Evolutionary conservation across 2,888 invertebrate genomes (phyloP).

Genomic region (Hipparchia semele): DNA sequence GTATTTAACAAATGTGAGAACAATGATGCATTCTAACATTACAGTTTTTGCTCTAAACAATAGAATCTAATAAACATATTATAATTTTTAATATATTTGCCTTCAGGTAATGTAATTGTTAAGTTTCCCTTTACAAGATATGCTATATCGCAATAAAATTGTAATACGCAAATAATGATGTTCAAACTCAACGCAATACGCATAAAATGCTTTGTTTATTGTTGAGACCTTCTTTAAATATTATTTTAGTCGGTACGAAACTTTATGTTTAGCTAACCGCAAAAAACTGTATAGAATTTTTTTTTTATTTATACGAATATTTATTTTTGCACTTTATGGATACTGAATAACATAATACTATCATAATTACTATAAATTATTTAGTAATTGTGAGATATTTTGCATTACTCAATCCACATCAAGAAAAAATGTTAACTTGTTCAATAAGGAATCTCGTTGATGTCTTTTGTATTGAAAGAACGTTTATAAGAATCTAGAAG

Average conservation of each 20-base stretch:
- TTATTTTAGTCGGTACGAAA: neutral
- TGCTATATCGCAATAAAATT: constrained; percentile 6
- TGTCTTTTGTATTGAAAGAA: constrained; percentile 27
- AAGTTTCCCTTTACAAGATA: neutral
- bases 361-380: no score
- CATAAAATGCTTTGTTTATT: constrained; percentile 8
- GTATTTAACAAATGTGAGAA: constrained; percentile 16
- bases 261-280: neutral
- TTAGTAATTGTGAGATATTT: no score
- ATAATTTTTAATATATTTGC: neutral
- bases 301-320: no score
- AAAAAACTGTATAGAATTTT: no score
- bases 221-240: neutral
- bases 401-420: no score
- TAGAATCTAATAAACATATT: neutral
- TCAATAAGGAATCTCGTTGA: constrained; percentile 23
- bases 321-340: no score
- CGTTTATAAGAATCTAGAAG: neutral
- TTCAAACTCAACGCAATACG: neutral
- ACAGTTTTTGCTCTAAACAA: constrained; percentile 15
- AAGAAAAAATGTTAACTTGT: neutral
- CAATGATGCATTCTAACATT: constrained; percentile 12
- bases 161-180: neutral
- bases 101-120: constrained; percentile 6
- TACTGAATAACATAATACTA: no score